phyloP scores from a whole-genome alignment of 2,888 invertebrate genomes.

The Tenthredo livida region DNA sequence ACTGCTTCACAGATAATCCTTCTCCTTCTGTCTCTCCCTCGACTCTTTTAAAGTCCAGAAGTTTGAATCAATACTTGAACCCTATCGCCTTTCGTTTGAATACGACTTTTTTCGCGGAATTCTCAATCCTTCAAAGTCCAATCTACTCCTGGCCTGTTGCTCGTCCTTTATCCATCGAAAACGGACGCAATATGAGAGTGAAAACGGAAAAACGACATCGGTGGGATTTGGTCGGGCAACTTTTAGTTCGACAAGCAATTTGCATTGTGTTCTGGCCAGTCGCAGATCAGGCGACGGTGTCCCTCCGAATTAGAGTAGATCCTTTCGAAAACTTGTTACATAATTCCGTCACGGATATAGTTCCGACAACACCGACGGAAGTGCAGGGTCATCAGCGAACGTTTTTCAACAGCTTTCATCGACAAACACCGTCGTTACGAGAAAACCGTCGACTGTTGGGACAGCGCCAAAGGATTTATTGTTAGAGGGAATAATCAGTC shows the following conservation, averaged over 20 bases:
- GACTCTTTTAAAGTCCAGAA: background rate
- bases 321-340: background rate
- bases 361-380: background rate
- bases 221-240: background rate
- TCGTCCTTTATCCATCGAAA: background rate
- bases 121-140: background rate
- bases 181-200: background rate
- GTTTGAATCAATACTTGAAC: background rate
- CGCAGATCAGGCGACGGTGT: background rate
- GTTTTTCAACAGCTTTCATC: background rate
- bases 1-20: slow-evolving; percentile 21
- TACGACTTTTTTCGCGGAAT: background rate
- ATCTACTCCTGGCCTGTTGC: background rate
- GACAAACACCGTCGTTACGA: background rate
- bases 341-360: background rate
- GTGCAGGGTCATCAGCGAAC: background rate
- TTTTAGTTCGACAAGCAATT: slow-evolving; percentile 2
- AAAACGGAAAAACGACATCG: background rate
- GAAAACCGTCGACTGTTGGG: background rate
- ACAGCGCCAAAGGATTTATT: background rate
- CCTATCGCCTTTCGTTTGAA: background rate
- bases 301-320: background rate
- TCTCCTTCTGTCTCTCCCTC: background rate
- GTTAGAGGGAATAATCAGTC: background rate
- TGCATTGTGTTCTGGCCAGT: background rate